A percentile compares a stretch with the other conserved stretches of the same genome.
Conservation (phyloP, 1,140 invertebrate species). For the Pseudomyrmex pallidus region DNA sequence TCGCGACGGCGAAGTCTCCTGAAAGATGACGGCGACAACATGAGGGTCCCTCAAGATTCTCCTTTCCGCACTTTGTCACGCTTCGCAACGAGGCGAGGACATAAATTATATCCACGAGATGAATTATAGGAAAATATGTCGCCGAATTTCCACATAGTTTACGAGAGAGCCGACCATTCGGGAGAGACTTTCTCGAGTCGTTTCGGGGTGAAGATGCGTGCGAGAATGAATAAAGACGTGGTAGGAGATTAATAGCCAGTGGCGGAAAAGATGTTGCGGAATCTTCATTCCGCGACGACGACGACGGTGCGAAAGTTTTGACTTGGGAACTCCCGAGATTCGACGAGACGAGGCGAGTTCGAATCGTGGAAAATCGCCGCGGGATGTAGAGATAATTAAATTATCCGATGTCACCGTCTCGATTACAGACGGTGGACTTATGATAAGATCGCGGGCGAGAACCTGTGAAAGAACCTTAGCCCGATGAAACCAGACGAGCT, state of each 20-base stretch:
- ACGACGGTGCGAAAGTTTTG: conserved; percentile 53
- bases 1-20: conserved; percentile 22
- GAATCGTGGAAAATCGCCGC: conserved; percentile 26
- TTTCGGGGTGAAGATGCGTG: conserved; percentile 11
- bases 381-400: conserved; percentile 38
- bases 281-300: neutral
- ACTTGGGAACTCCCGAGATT: conserved; percentile 39
- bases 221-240: conserved; percentile 48
- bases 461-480: neutral
- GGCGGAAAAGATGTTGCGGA: conserved; percentile 40
- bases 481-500: neutral
- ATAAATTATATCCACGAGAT: conserved; percentile 67
- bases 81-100: conserved; percentile 20
- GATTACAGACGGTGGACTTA: conserved; percentile 28
- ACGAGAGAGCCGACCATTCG: neutral
- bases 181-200: conserved; percentile 1
- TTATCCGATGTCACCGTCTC: conserved; percentile 20
- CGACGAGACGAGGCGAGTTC: conserved; percentile 14
- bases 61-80: conserved; percentile 17
- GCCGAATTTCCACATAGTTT: conserved; percentile 68
- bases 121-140: conserved; percentile 74
- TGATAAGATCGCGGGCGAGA: conserved; percentile 7
- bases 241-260: conserved; percentile 55
- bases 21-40: conserved; percentile 36
- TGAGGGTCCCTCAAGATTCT: conserved; percentile 21